Evolutionary conservation across 2,888 invertebrate species (phyloP).

Genomic region (Synanthedon myopaeformis): DNA sequence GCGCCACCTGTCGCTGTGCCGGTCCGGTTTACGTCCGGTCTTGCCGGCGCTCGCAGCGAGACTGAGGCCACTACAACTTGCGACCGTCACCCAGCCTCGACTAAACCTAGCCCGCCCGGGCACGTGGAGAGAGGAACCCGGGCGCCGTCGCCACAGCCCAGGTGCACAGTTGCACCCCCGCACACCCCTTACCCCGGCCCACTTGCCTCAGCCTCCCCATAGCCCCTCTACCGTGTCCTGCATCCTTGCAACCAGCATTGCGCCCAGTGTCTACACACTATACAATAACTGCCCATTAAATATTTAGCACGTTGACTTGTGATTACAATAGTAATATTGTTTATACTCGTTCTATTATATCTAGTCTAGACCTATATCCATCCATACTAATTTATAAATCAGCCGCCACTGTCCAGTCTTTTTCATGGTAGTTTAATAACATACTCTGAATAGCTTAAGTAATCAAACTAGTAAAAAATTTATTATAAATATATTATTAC

Average conservation of each 20-base stretch:
- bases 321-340: too few species aligned
- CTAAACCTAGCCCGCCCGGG: conserved; percentile 31
- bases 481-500: too few species aligned
- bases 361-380: too few species aligned
- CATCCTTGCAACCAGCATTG: background rate
- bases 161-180: conserved; percentile 38
- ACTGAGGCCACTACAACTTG: too few species aligned
- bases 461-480: too few species aligned
- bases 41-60: conserved; percentile 37
- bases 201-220: background rate
- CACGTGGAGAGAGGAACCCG: conserved; percentile 34
- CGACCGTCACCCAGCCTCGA: conserved; percentile 2
- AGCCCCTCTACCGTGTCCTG: conserved; percentile 2
- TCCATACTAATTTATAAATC: too few species aligned
- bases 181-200: background rate
- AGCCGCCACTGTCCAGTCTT: too few species aligned
- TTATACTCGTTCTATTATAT: too few species aligned
- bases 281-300: too few species aligned
- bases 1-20: conserved; percentile 37
- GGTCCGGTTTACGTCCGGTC: conserved; percentile 11
- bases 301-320: too few species aligned
- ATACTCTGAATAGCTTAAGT: too few species aligned
- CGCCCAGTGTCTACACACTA: background rate
- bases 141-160: conserved; percentile 52
- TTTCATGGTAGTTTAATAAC: too few species aligned